Base-by-base conservation (phyloP, 2,888 invertebrate species). In the Chydorus sphaericus region DNA sequence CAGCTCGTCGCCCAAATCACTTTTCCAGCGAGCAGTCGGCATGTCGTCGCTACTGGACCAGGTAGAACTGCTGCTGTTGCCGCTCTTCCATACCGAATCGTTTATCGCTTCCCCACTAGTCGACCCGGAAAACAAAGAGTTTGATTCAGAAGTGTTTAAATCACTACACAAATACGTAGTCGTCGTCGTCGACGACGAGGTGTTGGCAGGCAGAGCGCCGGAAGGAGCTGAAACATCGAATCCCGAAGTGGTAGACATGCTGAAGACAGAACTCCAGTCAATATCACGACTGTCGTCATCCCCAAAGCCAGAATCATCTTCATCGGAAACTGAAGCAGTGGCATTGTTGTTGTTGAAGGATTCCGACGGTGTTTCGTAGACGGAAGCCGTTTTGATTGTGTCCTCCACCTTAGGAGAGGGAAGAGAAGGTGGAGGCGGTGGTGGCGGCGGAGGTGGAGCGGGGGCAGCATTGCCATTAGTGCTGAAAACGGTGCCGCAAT, bases 241-340 rank as follows among this genome's bases (percentile, higher is more conserved):
- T 68, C 87, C 87, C 59, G 86, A 86, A 67, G 88, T 86, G 62
- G 85, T 85, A 63, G 86, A 85, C 51, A 90, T 77, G 68, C 85
- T 87, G 61, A 90, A 77, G 65, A 90, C 89, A 53, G 88, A 88
- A 69, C 89, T 86, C 90, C 90, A 90, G 73, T 89, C 89, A 71
- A 90, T 89, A 64, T 85, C 80, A 63, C 85, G 79, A 66, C 80
- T 81, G 66, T 83, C 81, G 59, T 80, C 79, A 60, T 73, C 74
- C 60, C 63, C 65, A 48, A 63, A 61, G 31, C 63, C 59, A 11
- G 64, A 60, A 60, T 63, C 63, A 26, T 58, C 52, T 58, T 59
- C 49, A 26, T 44, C 44, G 48, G 57, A 11, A 36, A 36, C n/a
- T 3, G 36, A 14, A 36, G 36, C n/a, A 3, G 36, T 36, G 36